These are phyloP conservation scores for Mastigias papua DNA, from an alignment of 30 jellyfish, hydroid and myxozoan genomes.

Conservation along the genomic window DNA sequence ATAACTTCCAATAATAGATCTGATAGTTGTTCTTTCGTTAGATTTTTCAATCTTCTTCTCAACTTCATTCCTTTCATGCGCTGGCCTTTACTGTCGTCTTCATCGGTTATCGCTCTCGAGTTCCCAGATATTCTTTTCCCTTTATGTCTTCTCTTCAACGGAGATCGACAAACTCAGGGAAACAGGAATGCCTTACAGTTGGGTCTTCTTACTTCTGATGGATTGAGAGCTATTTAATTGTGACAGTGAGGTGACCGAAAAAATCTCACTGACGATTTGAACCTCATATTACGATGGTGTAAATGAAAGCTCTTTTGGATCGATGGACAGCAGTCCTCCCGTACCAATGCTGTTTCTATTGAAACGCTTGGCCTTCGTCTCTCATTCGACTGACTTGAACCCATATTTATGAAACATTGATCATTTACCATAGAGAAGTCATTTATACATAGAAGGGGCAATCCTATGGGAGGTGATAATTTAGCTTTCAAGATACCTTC, in stretches of 20 bases:
- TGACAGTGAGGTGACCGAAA: constrained; percentile 11
- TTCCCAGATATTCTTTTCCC: not conserved
- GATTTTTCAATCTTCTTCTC: not conserved
- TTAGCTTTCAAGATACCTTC: no score
- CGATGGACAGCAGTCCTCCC: not conserved
- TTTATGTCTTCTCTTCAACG: not conserved
- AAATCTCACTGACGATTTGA: constrained; percentile 15
- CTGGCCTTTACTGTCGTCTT: constrained; percentile 13
- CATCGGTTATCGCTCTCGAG: not conserved
- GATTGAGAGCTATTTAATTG: not conserved
- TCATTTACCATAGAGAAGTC: no score
- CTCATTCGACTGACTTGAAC: not conserved
- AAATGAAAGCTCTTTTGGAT: no score
- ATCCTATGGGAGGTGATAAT: no score
- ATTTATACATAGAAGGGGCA: no score
- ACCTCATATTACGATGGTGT: no score
- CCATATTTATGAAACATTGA: not conserved
- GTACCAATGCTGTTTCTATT: not conserved
- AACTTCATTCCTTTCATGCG: constrained; percentile 8
- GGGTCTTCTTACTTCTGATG: constrained; percentile 11
- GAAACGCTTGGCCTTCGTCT: not conserved
- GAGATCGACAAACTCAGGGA: constrained; percentile 11
- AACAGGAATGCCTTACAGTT: constrained; percentile 16
- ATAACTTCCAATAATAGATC: constrained; percentile 40
- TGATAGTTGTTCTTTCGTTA: constrained; percentile 53